Conservation (phyloP, 1,140 invertebrate species). For the Drosophila lacteicornis region DNA sequence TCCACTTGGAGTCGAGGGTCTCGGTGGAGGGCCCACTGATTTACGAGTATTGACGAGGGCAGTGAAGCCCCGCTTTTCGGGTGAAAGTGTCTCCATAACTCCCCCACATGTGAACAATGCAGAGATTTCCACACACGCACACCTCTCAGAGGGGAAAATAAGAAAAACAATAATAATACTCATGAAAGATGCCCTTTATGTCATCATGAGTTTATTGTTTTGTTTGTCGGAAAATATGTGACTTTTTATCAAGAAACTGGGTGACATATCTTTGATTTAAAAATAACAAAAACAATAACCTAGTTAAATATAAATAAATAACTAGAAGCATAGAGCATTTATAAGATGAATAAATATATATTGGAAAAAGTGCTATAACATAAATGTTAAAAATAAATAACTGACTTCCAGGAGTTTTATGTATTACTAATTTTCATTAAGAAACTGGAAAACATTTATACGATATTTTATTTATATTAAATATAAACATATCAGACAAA, state of each 20-base stretch:
- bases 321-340: too few species aligned
- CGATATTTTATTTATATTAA: not conserved
- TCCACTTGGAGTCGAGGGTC: conserved; percentile 19
- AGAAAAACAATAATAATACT: conserved; percentile 8
- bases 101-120: conserved; percentile 19
- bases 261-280: not conserved
- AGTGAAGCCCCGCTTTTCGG: conserved; percentile 21
- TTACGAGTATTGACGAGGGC: conserved; percentile 42
- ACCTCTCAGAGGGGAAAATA: conserved; percentile 3
- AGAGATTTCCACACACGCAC: conserved; percentile 23
- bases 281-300: not conserved
- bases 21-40: conserved; percentile 16
- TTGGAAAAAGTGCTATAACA: not conserved
- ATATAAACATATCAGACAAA: too few species aligned
- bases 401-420: too few species aligned
- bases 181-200: conserved; percentile 4
- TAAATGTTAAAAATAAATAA: not conserved
- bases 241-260: not conserved
- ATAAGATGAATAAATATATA: not conserved
- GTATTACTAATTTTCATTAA: not conserved
- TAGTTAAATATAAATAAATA: not conserved
- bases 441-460: too few species aligned
- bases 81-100: conserved; percentile 44
- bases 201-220: conserved; percentile 9
- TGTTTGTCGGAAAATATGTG: not conserved